Evolutionary conservation across 2,797 vertebrate species (phyloP).

Genomic region (Hypotaenidia okinawae): DNA sequence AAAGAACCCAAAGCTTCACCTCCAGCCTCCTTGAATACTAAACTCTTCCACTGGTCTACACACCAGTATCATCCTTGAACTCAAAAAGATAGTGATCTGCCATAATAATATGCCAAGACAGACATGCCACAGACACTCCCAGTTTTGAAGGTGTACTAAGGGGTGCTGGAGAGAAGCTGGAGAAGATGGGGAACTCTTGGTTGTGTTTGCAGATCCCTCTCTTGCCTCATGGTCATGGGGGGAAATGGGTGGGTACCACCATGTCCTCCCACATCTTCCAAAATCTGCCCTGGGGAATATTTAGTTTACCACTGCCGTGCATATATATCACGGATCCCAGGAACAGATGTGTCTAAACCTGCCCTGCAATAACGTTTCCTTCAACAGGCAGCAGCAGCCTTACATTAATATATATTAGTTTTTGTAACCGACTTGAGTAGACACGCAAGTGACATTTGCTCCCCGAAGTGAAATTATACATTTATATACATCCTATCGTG

Average conservation of each 20-base stretch:
- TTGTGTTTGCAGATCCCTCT: not conserved
- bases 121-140: not conserved
- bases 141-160: not conserved
- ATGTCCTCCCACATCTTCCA: not conserved
- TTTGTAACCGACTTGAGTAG: not conserved
- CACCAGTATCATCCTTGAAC: accelerated
- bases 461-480: not conserved
- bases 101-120: accelerated
- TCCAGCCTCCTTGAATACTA: not conserved
- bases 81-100: accelerated
- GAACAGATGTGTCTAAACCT: not conserved
- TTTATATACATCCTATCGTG: not conserved
- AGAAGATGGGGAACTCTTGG: accelerated
- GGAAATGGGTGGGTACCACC: not conserved
- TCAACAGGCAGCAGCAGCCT: not conserved
- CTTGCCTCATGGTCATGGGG: accelerated
- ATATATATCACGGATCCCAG: not conserved
- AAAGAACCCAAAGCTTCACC: not conserved
- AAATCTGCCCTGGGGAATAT: accelerated
- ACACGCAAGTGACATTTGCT: not conserved
- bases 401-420: slow-evolving; percentile 3
- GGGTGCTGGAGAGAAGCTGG: not conserved
- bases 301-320: not conserved
- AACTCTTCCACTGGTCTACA: not conserved
- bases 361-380: not conserved